Evolutionary conservation across 2,888 invertebrate species (phyloP).

Genomic region (Lottia gigantea): DNA sequence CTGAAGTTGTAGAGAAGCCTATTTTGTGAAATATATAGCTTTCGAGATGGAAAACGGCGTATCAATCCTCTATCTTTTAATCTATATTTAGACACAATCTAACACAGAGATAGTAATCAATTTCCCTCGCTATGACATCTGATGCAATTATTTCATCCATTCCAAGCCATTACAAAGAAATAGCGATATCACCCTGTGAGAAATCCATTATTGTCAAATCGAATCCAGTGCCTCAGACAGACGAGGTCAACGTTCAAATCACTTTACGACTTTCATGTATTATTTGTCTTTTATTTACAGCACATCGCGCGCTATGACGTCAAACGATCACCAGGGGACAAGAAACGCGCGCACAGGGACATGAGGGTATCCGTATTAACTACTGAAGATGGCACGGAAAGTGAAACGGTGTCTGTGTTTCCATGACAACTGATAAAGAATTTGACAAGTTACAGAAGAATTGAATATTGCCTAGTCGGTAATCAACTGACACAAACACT

Average conservation of each 20-base stretch:
- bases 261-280: slow-evolving; percentile 9
- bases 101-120: too few species aligned
- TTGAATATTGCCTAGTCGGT: too few species aligned
- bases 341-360: neutral
- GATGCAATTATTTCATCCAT: too few species aligned
- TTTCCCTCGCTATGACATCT: too few species aligned
- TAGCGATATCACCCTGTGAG: neutral
- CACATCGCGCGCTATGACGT: slow-evolving; percentile 4
- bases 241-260: neutral
- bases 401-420: neutral
- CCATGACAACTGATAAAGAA: too few species aligned
- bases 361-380: neutral
- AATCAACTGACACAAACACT: too few species aligned
- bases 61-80: too few species aligned
- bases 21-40: too few species aligned
- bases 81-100: too few species aligned
- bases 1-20: too few species aligned
- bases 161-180: slow-evolving; percentile 2
- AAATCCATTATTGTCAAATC: slow-evolving; percentile 5
- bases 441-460: too few species aligned
- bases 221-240: neutral
- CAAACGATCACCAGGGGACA: slow-evolving; percentile 1
- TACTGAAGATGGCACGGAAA: neutral
- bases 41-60: too few species aligned
- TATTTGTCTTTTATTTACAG: slow-evolving; percentile 7